phyloP scores from a whole-genome alignment of 1,140 invertebrate genomes.

The Rhagoletis pomonella region DNA sequence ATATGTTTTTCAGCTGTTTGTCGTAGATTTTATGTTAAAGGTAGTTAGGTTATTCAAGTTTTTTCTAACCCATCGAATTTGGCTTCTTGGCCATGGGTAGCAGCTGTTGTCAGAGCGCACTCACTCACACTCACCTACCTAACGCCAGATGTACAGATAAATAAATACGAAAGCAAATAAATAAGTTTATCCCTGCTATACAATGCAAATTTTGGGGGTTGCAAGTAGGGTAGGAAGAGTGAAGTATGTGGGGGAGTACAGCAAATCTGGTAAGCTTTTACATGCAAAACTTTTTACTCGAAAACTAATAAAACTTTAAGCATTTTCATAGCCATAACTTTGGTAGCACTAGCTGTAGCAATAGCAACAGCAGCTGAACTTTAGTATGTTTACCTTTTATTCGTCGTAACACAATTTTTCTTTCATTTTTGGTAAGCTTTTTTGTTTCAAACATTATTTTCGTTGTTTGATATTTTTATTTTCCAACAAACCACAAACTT shows the following conservation, averaged over 20 bases:
- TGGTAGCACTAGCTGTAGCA: neutral
- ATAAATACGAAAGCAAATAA: constrained; percentile 36
- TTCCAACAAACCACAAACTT: neutral
- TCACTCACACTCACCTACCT: neutral
- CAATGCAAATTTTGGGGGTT: neutral
- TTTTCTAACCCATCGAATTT: neutral
- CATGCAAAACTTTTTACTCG: constrained; percentile 39
- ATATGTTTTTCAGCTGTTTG: neutral
- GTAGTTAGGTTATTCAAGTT: neutral
- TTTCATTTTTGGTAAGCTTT: neutral
- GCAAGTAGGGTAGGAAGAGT: neutral
- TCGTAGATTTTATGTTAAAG: neutral
- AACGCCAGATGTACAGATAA: neutral
- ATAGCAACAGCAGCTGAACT: neutral
- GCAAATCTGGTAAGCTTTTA: constrained; percentile 32
- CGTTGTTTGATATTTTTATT: neutral
- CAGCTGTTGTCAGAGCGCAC: neutral
- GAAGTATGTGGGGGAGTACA: neutral
- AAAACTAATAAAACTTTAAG: constrained; percentile 52
- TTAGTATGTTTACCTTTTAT: constrained; percentile 19
- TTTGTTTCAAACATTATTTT: neutral
- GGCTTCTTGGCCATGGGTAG: constrained; percentile 1
- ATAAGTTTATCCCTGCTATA: neutral
- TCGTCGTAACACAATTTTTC: constrained; percentile 33
- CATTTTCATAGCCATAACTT: constrained; percentile 46